Evolutionary conservation across 2,797 vertebrate genomes (phyloP).

Genomic region (Periparus ater): DNA sequence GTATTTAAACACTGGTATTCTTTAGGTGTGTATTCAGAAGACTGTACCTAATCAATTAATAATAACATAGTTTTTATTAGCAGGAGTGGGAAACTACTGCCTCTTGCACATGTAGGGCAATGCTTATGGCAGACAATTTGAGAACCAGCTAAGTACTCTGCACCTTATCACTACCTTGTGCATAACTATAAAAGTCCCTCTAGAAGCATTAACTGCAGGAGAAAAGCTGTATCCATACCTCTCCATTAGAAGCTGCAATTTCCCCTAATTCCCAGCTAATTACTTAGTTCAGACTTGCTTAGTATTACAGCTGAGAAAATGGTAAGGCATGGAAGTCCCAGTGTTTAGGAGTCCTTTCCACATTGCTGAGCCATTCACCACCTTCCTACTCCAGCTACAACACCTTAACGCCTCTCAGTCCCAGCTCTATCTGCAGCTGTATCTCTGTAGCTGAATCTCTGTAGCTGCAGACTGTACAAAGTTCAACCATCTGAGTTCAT

Average conservation of each 20-base stretch:
- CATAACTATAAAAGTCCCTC: not conserved
- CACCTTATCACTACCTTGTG: not conserved
- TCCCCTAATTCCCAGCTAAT: slow-evolving; percentile 8
- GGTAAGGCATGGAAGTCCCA: not conserved
- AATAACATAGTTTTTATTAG: not conserved
- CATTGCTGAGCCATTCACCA: not conserved
- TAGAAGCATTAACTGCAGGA: not conserved
- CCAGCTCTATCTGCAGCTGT: not conserved
- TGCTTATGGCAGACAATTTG: not conserved
- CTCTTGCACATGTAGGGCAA: slow-evolving; percentile 4
- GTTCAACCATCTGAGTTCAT: not conserved
- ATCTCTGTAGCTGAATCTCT: not conserved
- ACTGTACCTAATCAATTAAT: not conserved
- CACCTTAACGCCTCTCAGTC: not conserved
- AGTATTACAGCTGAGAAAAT: not conserved
- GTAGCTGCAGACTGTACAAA: not conserved
- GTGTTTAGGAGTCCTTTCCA: not conserved
- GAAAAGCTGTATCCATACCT: not conserved
- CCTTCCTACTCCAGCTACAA: not conserved
- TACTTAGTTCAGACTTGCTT: not conserved
- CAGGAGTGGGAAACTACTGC: not conserved
- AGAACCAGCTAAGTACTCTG: not conserved
- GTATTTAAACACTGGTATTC: not conserved
- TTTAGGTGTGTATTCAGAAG: not conserved
- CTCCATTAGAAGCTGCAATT: not conserved